phyloP scores from a whole-genome alignment of 2,888 invertebrate genomes.

The Nasonovia ribisnigri region DNA sequence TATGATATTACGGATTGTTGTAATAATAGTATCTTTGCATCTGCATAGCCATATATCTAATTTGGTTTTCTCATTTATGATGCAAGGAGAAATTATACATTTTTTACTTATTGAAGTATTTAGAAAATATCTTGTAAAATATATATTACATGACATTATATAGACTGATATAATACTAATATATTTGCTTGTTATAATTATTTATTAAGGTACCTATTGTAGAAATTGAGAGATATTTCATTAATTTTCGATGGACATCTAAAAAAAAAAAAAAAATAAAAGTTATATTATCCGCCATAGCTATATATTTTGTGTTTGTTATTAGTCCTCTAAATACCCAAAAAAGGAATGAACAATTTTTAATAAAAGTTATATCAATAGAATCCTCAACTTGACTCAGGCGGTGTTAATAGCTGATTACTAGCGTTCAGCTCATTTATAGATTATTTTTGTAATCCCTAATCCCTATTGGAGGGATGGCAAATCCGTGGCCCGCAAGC shows the following conservation, averaged over 20 bases:
- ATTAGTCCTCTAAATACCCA: background rate
- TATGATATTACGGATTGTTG: background rate
- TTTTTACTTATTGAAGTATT: background rate
- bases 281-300: background rate
- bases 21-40: background rate
- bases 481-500: too few relatives aligned
- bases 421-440: background rate
- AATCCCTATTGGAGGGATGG: background rate
- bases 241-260: background rate
- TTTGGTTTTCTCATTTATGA: constrained; percentile 1
- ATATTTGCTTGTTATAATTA: background rate
- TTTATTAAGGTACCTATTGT: background rate
- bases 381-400: background rate
- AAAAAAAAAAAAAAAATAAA: background rate
- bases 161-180: background rate
- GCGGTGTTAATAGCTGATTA: too few relatives aligned
- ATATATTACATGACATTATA: background rate
- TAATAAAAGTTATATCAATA: background rate
- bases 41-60: background rate
- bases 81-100: background rate
- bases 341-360: background rate
- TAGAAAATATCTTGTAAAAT: background rate
- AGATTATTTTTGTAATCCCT: background rate
- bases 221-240: background rate
- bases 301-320: background rate